These are phyloP conservation scores for Chydorus sphaericus DNA, from an alignment of 2,888 invertebrate genomes.

Conservation along the genomic window DNA sequence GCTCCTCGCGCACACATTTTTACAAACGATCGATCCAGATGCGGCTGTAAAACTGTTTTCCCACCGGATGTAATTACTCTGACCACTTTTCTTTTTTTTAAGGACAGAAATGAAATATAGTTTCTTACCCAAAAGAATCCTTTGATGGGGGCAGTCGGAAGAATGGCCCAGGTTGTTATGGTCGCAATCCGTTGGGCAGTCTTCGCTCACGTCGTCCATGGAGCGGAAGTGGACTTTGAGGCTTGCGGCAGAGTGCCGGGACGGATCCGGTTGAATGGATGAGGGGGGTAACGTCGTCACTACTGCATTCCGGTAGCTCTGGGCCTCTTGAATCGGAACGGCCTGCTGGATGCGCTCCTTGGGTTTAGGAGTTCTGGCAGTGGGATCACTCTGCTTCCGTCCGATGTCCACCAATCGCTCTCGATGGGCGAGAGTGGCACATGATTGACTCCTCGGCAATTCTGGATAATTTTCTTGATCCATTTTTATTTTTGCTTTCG, in stretches of 20 bases:
- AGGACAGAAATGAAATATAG: too few relatives aligned
- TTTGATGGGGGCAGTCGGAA: not conserved
- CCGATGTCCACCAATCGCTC: not conserved
- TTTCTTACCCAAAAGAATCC: too few relatives aligned
- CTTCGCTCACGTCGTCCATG: not conserved
- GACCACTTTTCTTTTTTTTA: too few relatives aligned
- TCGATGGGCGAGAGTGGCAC: not conserved
- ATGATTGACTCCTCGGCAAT: not conserved
- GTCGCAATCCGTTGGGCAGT: too few relatives aligned
- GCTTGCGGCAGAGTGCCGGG: slow-evolving; percentile 10
- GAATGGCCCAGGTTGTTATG: not conserved
- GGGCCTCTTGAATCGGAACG: not conserved
- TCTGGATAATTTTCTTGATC: not conserved
- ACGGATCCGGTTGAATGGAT: not conserved
- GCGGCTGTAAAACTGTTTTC: too few relatives aligned
- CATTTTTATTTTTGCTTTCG: not conserved
- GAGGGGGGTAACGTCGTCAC: not conserved
- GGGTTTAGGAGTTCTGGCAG: too few relatives aligned
- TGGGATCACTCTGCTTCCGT: not conserved
- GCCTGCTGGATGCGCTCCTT: not conserved
- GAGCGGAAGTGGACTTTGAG: slow-evolving; percentile 11
- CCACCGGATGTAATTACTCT: too few relatives aligned
- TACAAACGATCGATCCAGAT: too few relatives aligned
- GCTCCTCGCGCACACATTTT: too few relatives aligned
- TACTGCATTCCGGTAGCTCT: not conserved